Evolutionary conservation across 2,888 invertebrate genomes (phyloP).

Genomic region (Hydrotaea cyrtoneurina): DNA sequence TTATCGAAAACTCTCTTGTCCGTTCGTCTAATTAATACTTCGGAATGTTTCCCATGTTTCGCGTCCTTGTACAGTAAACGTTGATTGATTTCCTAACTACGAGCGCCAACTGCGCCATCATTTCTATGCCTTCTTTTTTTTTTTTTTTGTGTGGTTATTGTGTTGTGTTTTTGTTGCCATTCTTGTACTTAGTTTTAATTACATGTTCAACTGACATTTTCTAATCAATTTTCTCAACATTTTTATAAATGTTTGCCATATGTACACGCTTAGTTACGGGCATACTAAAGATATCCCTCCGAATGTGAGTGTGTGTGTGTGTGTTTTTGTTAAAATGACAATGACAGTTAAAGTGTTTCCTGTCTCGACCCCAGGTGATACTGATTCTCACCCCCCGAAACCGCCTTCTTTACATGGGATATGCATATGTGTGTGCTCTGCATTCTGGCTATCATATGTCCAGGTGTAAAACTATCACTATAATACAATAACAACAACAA

Average conservation of each 20-base stretch:
- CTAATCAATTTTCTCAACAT: constrained; percentile 1
- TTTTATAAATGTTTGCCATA: constrained; percentile 1
- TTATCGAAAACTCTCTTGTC: too few species aligned
- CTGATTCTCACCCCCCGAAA: too few species aligned
- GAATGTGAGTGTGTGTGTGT: neutral
- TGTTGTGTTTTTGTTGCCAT: neutral
- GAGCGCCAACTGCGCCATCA: neutral
- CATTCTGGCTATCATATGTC: neutral
- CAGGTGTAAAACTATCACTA: neutral
- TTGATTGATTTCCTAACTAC: neutral
- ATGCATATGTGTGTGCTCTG: neutral
- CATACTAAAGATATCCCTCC: neutral
- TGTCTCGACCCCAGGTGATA: neutral
- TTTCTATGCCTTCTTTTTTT: neutral
- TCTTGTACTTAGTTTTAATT: constrained; percentile 16
- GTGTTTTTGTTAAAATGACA: neutral
- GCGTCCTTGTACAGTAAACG: neutral
- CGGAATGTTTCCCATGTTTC: neutral
- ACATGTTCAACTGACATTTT: constrained; percentile 28
- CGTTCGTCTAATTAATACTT: neutral
- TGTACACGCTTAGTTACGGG: neutral
- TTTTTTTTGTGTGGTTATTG: too few species aligned
- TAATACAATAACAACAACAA: neutral
- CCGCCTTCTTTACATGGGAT: neutral
- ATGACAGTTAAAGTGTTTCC: neutral